Percentiles rank a stretch among this genome's conserved stretches.
Conservation (phyloP, 2,888 invertebrate genomes). For the Archips xylosteana region DNA sequence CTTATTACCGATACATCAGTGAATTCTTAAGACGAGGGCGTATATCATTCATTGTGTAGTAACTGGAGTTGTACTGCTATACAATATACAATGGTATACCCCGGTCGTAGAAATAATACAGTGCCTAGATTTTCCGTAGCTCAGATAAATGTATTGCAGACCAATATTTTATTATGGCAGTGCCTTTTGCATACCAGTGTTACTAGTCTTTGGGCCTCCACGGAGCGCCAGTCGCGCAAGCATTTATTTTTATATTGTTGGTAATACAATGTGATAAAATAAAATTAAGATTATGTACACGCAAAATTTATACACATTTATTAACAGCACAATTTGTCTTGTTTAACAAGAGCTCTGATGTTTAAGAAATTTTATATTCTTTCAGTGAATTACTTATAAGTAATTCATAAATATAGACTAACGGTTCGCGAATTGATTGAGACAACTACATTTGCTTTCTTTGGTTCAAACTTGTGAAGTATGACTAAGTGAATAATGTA, state of each 20-base stretch:
- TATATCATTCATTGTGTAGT: slow-evolving; percentile 49
- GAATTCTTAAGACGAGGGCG: background rate
- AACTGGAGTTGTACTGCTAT: slow-evolving; percentile 71
- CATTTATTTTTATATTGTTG: slow-evolving; percentile 84
- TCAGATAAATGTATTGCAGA: slow-evolving; percentile 35
- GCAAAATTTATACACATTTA: slow-evolving; percentile 56
- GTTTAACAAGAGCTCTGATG: slow-evolving; percentile 61
- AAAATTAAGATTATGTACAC: slow-evolving; percentile 45
- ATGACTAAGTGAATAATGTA: slow-evolving; percentile 28
- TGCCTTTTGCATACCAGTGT: slow-evolving; percentile 82
- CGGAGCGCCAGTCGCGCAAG: slow-evolving; percentile 73
- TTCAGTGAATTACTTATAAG: slow-evolving; percentile 6
- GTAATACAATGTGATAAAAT: slow-evolving; percentile 66
- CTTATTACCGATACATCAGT: background rate
- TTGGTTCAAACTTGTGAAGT: background rate
- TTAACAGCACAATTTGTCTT: slow-evolving; percentile 64
- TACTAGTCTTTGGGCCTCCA: slow-evolving; percentile 78
- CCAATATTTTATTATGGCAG: slow-evolving; percentile 52
- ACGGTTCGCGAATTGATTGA: slow-evolving; percentile 21
- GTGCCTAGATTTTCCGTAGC: slow-evolving; percentile 15
- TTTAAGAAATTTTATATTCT: slow-evolving; percentile 50
- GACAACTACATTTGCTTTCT: background rate
- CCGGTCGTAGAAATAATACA: background rate
- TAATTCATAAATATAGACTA: too few relatives aligned
- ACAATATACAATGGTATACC: slow-evolving; percentile 46